Evolutionary conservation across 2,888 invertebrate species (phyloP), one percentile per base, ranked within the genome.

Genomic region (Beris chalybata): DNA sequence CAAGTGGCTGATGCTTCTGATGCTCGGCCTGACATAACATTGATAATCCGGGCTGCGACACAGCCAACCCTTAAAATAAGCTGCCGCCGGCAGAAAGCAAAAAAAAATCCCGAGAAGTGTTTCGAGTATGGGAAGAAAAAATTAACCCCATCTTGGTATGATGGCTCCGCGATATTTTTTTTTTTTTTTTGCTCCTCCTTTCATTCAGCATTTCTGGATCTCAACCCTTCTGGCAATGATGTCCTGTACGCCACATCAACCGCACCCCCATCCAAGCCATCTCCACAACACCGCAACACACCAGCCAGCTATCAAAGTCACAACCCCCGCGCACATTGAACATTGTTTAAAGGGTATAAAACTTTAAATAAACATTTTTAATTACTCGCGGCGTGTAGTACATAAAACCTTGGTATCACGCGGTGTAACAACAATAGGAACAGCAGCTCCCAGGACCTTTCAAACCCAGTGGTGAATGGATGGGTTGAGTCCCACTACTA

Each of bases 331-430:
- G 65, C 63, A 57, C 56, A 66, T 68, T 68, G 58, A 65, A 64
- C 58, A 69, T 66, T 69, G 58, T 69, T 66, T 66, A 69, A 69
- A 66, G 69, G 67, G 58, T 59, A 7, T 70, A 71, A 71, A 72
- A 72, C 72, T 71, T 72, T 71, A 71, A 70, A 71, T 71, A 72
- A 72, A 72, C 71, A 72, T 70, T 71, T 72, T 72, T 72, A 72
- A 72, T 72, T 71, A 71, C 72, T 72, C 69, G 69, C 66, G 68
- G 66, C 44, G 66, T 48, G 56, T 69, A 64, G 63, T 67, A 67
- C 61, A 67, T 57, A 66, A 67, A 61, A 31, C 12, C 44, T 22
- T 29, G 53, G 53, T 15, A 53, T 53, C 53, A 53, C 44, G 32
- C 38, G 15, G 32, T 44, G 48, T 15, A 29, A 55, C 22, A 38